Conservation (phyloP, 2,797 vertebrate genomes). For the Liasis olivaceus region DNA sequence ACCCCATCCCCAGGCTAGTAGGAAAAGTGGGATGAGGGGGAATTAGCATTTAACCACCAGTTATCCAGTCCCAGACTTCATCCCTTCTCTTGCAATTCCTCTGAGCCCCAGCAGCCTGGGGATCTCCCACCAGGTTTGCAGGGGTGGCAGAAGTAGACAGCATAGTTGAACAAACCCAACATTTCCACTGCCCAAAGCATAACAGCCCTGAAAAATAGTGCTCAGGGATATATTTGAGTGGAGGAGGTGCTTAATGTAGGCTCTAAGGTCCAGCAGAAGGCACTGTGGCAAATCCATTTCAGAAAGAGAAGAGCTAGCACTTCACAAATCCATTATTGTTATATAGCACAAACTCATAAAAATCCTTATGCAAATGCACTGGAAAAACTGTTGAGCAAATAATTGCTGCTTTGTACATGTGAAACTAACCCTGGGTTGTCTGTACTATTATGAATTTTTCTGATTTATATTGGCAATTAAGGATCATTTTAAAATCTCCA, state of each 20-base stretch:
- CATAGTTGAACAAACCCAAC: neutral
- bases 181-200: neutral
- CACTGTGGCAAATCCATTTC: conserved; percentile 42
- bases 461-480: conserved; percentile 69
- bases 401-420: conserved; percentile 56
- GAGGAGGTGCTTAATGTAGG: neutral
- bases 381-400: conserved; percentile 55
- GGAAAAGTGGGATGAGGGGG: neutral
- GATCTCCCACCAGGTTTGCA: neutral
- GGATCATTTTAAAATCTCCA: conserved; percentile 62
- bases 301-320: conserved; percentile 38
- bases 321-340: conserved; percentile 51
- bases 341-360: conserved; percentile 46
- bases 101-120: neutral
- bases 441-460: conserved; percentile 55
- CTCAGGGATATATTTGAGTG: neutral
- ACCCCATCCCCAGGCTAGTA: neutral
- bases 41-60: neutral
- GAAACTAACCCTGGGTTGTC: conserved; percentile 58
- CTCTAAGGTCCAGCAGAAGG: conserved; percentile 17
- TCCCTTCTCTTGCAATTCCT: neutral
- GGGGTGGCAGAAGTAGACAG: neutral
- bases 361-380: conserved; percentile 41
- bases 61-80: neutral
- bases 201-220: neutral